Base-by-base conservation (phyloP, 2,797 vertebrate species). In the Synaphobranchus kaupii region DNA sequence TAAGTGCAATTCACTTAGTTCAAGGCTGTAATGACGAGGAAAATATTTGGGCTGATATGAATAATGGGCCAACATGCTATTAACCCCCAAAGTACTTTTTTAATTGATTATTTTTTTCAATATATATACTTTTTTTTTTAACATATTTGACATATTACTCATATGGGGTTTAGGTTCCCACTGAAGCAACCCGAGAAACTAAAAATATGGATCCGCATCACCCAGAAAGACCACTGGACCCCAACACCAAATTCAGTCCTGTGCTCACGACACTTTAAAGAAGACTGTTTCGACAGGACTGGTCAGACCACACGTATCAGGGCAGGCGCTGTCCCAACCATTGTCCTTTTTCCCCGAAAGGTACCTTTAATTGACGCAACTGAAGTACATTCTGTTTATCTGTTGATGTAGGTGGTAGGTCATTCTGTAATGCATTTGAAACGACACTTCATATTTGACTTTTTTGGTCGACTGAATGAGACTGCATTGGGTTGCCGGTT, bases 221-320 rank as follows among this genome's bases (percentile, higher is more conserved):
- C 92, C 0, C 93, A 94, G 0, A 93, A 94, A 0, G 82, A 90
- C 2, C 82, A 91, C 88, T 95, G 94, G 94, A 92, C 92, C 31
- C 92, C 94, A 20, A 91, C 91, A 0, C 93, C 92, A 84, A 86
- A 92, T 71, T 95, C 95, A 8, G 94, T 94, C 0, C 90, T 95
- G 17, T 95, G 95, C 58, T 95, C 94, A 0, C 84, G 86, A 7
- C 95, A 95, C 86, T 95, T 95, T 90, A 91, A 91, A 0, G 91
- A 94, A 20, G 91, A 94, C 87, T 94, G 94, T 83, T 95, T 94
- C 7, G 91, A 94, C 56, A 90, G 73, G 83, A 84, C 88, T 0
- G 92, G 87, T 4, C 91, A 91, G 3, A 89, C 86, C 7, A 86
- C 91, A 25, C 0, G 44, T 10, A 87, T 95, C 0, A 89, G 25